Conservation (phyloP, 2,888 invertebrate genomes). For the Ectobius pallidus region DNA sequence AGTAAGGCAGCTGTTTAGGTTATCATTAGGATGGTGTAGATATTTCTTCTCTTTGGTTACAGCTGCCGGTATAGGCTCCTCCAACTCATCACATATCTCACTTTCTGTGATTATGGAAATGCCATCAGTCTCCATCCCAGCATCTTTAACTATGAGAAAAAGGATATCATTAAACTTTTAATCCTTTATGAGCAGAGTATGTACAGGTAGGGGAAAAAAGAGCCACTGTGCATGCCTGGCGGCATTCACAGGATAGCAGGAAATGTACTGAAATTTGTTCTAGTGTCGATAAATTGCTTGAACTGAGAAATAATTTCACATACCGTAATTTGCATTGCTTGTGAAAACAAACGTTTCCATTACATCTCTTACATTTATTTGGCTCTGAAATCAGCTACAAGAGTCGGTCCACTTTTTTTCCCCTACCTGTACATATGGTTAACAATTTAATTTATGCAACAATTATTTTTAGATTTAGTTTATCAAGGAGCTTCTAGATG, state of each 20-base stretch:
- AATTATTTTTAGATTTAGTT: not conserved
- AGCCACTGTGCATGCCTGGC: no score
- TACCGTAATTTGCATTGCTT: no score
- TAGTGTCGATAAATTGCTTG: no score
- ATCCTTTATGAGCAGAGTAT: not conserved
- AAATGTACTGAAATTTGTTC: no score
- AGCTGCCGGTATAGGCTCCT: not conserved
- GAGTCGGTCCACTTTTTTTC: no score
- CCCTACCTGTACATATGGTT: no score
- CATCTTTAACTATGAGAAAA: not conserved
- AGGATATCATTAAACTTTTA: not conserved
- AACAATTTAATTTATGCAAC: not conserved
- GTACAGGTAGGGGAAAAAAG: no score
- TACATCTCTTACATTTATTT: no score
- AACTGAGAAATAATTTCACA: no score
- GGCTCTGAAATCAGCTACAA: no score
- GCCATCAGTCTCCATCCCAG: conserved; percentile 22
- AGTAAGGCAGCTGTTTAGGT: conserved; percentile 22
- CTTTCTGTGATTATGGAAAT: conserved; percentile 23
- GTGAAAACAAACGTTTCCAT: no score
- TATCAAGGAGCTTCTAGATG: not conserved
- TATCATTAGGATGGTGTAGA: conserved; percentile 29
- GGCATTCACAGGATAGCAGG: no score
- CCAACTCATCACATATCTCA: conserved; percentile 17
- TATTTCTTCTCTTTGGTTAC: conserved; percentile 25